Base-by-base conservation (phyloP, 1,140 invertebrate genomes). In the Hyposmocoma kahamanoa region DNA sequence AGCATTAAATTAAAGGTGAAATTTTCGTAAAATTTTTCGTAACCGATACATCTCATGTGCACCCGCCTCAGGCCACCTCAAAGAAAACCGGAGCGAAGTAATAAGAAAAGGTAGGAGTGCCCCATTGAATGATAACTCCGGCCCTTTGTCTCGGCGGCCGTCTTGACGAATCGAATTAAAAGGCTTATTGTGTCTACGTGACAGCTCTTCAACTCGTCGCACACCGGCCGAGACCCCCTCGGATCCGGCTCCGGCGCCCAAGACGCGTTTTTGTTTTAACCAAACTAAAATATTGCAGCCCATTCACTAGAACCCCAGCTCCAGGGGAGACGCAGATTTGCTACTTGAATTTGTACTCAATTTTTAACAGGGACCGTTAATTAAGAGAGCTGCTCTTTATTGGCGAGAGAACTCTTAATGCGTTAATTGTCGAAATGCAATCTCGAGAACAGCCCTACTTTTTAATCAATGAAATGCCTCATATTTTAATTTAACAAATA, bases 111-210 rank as follows among this genome's bases (percentile, higher is more conserved):
- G 79, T 82, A 74, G 67, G 62, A 82, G 82, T 82, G 82, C 79
- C 79, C 82, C 76, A 83, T 83, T 82, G 82, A 85, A 85, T 85
- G 82, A 85, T 85, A 85, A 85, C 82, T 72, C 77, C 62, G 62
- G 56, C 68, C 57, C 72, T 84, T 82, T 83, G 79, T 83, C 78
- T 74, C 71, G 54, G 48, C 65, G 81, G 80, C 82, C 82, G 74
- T 76, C 82, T 70, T 77, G 82, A 83, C 79, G 79, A 81, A 85
- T 85, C 82, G 82, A 85, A 85, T 85, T 85, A 85, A 85, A 85
- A 85, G 82, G 82, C 82, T 85, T 85, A 85, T 81, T 85, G 79
- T 85, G 82, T 85, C 79, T 82, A 85, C 82, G 82, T 85, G 82
- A 81, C 80, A 81, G 77, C 67, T 65, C 62, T 50, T 59, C 55